Base-by-base conservation (phyloP, 2,888 invertebrate genomes). In the Hydriomena furcata region DNA sequence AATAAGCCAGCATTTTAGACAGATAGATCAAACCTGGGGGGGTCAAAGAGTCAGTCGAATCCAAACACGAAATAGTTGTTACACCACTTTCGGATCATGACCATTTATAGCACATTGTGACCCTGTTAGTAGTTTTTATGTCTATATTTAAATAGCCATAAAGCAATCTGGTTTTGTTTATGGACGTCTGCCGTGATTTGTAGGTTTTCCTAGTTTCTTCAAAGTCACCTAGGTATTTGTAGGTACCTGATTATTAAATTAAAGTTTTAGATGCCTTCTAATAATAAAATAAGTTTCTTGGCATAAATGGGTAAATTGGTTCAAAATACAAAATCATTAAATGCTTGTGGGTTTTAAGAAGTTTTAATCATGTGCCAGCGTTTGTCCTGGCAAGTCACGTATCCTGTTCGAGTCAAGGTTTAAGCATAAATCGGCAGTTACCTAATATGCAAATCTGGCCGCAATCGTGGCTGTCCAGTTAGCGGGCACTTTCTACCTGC, bases 401-500 rank as follows among this genome's bases (percentile, higher is more conserved):
- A 60, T 55, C 60, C 57, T 53, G 45, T 46, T 45, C 31, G 28
- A 47, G 37, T 49, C 57, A 53, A 55, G 57, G 55, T 49, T 48
- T 43, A 48, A 42, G 41, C 60, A 58, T 60, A 59, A 64, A 61
- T 58, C 61, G 66, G 66, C 62, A 69, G 73, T 83, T 84, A 84
- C 76, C 76, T 80, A 79, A 72, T 67, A 74, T 82, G 87, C 73
- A 77, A 84, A 84, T 82, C 66, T 66, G 73, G 49, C 71, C 76
- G 72, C 74, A 68, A 76, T 80, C 80, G 82, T 79, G 79, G 68
- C 66, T 73, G 76, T 67, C 75, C 77, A 79, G 77, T 81, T 81
- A 82, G 77, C 74, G 66, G 54, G 54, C 65, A 83, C 86, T 86
- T 87, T 87, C 86, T 80, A 82, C 77, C 55, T 64, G 62, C 55